Conservation (phyloP, 1,140 invertebrate species). For the Calliopsis andreniformis region DNA sequence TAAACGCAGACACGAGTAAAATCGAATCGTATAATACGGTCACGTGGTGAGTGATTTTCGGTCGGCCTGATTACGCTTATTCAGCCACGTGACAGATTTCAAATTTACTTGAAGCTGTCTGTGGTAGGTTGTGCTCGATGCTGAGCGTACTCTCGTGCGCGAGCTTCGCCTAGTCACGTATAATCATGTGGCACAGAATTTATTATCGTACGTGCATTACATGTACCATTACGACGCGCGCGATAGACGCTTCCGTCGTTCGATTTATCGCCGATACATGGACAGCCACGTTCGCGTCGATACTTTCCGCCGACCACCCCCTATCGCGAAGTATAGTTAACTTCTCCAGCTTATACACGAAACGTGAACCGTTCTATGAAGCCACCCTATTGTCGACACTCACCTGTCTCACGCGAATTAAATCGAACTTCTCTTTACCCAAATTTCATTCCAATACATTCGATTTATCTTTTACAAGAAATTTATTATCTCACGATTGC, state of each 20-base stretch:
- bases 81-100: slow-evolving; percentile 42
- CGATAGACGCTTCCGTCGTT: background rate
- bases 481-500: no score
- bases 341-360: background rate
- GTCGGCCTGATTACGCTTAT: slow-evolving; percentile 50
- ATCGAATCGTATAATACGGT: slow-evolving; percentile 43
- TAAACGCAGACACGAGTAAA: slow-evolving; percentile 16
- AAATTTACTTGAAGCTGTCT: slow-evolving; percentile 30
- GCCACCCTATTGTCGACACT: slow-evolving; percentile 16
- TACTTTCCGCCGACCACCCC: background rate
- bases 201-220: slow-evolving; percentile 41
- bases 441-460: slow-evolving; percentile 29
- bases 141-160: background rate
- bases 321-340: no score
- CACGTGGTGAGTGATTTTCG: slow-evolving; percentile 38
- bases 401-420: background rate
- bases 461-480: no score
- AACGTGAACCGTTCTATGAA: background rate
- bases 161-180: slow-evolving; percentile 28
- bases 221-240: slow-evolving; percentile 8
- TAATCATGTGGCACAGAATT: slow-evolving; percentile 39
- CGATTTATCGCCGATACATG: slow-evolving; percentile 33
- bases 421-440: background rate
- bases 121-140: background rate
- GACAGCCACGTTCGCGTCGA: background rate